Conservation (phyloP, 2,888 invertebrate species). For the Amorpha juglandis region DNA sequence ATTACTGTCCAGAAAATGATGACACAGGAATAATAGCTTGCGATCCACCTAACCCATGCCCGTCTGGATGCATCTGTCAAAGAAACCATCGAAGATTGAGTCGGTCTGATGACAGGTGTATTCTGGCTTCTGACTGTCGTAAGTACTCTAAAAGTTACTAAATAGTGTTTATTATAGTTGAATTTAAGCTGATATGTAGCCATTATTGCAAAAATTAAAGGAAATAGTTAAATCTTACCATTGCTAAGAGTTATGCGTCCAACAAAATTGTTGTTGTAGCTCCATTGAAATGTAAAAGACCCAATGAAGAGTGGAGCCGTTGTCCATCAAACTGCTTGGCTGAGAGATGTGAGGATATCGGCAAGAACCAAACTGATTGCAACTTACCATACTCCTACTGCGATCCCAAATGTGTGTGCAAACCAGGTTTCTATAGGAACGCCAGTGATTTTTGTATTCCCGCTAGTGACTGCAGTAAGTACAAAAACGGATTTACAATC, state of each 20-base stretch:
- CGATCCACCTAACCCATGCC: conserved; percentile 46
- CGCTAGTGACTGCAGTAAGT: conserved; percentile 35
- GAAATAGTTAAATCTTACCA: conserved; percentile 18
- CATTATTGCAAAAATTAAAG: no score
- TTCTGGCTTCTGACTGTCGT: conserved; percentile 47
- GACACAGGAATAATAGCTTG: conserved; percentile 45
- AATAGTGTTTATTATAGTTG: conserved; percentile 32
- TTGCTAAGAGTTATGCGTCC: conserved; percentile 26
- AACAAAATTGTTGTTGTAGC: conserved; percentile 42
- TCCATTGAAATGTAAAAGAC: conserved; percentile 50
- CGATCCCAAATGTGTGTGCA: conserved; percentile 48
- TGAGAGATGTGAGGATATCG: conserved; percentile 45
- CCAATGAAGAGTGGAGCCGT: conserved; percentile 50
- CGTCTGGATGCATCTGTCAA: conserved; percentile 58
- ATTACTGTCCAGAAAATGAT: conserved; percentile 53
- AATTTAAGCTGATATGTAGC: no score
- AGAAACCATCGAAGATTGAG: conserved; percentile 40
- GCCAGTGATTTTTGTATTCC: conserved; percentile 41
- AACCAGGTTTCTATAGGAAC: conserved; percentile 43
- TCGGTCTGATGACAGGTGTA: conserved; percentile 31
- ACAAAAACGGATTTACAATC: no score
- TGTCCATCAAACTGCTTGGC: conserved; percentile 47
- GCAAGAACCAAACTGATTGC: conserved; percentile 31
- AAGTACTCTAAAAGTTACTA: conserved; percentile 36
- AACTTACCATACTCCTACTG: conserved; percentile 32